phyloP scores from a whole-genome alignment of 2,113 vertebrate species.

The Hucho hucho region DNA sequence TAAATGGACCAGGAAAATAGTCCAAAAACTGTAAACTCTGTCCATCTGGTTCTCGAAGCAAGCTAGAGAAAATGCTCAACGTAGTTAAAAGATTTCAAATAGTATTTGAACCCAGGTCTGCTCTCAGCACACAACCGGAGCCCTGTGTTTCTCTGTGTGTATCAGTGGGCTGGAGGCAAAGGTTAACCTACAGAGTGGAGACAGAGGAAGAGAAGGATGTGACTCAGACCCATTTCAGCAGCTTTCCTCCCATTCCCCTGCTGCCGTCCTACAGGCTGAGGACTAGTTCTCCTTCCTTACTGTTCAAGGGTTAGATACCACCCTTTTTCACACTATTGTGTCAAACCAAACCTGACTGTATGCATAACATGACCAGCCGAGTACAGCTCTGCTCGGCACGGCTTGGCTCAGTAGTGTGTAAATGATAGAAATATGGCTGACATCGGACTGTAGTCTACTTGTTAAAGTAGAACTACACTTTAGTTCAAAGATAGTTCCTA shows the following conservation, averaged over 20 bases:
- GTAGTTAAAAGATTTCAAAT: too few species aligned
- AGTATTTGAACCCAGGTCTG: too few species aligned
- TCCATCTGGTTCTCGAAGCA: too few species aligned
- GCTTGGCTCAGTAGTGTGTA: background rate
- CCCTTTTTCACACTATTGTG: background rate
- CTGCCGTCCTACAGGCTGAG: background rate
- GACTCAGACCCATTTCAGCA: conserved; percentile 46
- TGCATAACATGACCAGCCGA: too few species aligned
- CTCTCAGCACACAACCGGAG: background rate
- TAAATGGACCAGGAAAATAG: too few species aligned
- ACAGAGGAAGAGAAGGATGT: conserved; percentile 54
- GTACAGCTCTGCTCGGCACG: too few species aligned
- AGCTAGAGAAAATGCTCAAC: too few species aligned
- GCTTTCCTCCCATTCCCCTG: conserved; percentile 13
- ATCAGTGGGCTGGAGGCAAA: conserved; percentile 25
- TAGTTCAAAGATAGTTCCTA: background rate
- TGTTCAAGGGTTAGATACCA: background rate
- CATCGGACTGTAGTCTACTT: background rate
- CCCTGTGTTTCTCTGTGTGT: background rate
- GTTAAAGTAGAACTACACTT: too few species aligned
- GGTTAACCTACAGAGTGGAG: conserved; percentile 53
- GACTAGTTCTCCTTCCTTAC: background rate
- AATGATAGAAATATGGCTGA: background rate
- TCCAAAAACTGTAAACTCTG: too few species aligned
- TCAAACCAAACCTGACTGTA: too few species aligned